Evolutionary conservation across 2,113 vertebrate species (phyloP).

Genomic region (Myiozetetes cayanensis): DNA sequence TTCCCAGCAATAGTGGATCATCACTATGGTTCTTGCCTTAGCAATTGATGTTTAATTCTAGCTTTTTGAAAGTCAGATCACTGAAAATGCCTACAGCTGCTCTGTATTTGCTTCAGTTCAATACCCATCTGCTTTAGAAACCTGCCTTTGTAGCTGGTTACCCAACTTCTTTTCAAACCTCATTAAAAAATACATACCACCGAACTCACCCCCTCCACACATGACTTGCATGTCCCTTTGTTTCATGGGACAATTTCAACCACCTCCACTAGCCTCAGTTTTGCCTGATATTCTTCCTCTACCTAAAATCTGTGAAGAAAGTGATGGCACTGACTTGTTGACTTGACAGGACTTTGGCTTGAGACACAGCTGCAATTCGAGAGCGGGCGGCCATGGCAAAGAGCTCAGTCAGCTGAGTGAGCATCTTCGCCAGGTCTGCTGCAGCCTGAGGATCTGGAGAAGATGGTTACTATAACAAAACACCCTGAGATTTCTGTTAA

Average conservation of each 20-base stretch:
- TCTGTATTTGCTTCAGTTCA: neutral
- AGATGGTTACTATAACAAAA: neutral
- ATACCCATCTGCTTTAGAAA: neutral
- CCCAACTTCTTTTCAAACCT: neutral
- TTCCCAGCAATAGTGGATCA: neutral
- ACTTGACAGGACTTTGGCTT: neutral
- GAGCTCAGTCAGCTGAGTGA: neutral
- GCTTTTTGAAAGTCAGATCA: neutral
- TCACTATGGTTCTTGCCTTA: neutral
- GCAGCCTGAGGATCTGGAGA: neutral
- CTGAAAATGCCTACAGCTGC: neutral
- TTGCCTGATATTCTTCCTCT: neutral
- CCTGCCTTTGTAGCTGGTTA: neutral
- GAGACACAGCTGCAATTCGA: neutral
- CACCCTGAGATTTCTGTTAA: neutral
- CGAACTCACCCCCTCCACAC: neutral
- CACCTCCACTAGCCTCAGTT: neutral
- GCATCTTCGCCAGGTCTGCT: neutral
- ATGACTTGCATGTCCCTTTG: neutral
- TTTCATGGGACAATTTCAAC: neutral
- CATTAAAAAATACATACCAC: neutral
- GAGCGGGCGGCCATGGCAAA: neutral
- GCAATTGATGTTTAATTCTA: neutral
- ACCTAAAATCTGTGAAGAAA: neutral
- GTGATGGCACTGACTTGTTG: neutral